A percentile compares a stretch with the other conserved stretches of the same genome.
phyloP scores from a whole-genome alignment of 2,888 invertebrate genomes.

The Busseola fusca region DNA sequence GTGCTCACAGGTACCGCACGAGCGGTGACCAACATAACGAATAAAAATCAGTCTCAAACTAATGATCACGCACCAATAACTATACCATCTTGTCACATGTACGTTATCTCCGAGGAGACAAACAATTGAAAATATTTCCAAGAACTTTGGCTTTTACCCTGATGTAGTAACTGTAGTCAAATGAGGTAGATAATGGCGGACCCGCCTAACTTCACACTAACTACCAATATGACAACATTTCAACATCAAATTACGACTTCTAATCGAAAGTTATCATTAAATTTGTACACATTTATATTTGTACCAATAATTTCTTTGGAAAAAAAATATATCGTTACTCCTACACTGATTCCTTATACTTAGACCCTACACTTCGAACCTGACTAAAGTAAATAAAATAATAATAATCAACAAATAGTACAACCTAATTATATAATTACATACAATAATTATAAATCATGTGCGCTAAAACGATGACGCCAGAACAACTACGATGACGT shows the following conservation, averaged over 20 bases:
- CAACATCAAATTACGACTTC: constrained; percentile 84
- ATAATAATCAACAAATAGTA: constrained; percentile 88
- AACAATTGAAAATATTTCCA: constrained; percentile 81
- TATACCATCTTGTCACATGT: constrained; percentile 64
- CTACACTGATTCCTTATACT: constrained; percentile 71
- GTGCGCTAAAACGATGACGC: constrained; percentile 83
- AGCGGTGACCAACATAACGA: constrained; percentile 57
- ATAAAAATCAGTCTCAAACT: constrained; percentile 81
- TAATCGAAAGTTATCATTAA: constrained; percentile 80
- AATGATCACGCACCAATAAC: constrained; percentile 65
- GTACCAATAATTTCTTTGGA: constrained; percentile 89
- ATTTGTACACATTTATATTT: constrained; percentile 88
- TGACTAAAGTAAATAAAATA: constrained; percentile 85
- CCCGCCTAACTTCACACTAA: constrained; percentile 80
- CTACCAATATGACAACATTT: constrained; percentile 85
- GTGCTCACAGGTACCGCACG: constrained; percentile 27
- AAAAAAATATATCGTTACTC: constrained; percentile 79
- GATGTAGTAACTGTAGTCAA: constrained; percentile 75
- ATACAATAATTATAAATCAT: constrained; percentile 75
- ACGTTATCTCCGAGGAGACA: constrained; percentile 75
- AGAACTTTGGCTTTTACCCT: constrained; percentile 87
- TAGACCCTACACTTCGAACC: constrained; percentile 79
- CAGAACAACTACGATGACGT: constrained; percentile 73
- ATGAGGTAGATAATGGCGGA: constrained; percentile 88
- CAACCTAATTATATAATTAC: constrained; percentile 74